phyloP scores from a whole-genome alignment of 2,888 invertebrate species.

The Drosophila flavopinicola region DNA sequence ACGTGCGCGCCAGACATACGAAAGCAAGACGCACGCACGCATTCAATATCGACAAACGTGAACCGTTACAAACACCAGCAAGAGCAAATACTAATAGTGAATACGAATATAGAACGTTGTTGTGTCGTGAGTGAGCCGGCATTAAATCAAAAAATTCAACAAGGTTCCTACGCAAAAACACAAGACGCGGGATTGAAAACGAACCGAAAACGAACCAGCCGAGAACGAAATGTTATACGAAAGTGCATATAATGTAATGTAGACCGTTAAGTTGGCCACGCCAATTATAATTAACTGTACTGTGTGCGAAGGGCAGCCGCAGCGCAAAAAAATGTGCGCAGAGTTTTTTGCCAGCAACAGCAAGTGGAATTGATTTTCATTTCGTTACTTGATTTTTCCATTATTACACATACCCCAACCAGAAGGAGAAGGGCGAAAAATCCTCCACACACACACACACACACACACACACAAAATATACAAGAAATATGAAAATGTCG shows the following conservation, averaged over 20 bases:
- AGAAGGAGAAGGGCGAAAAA: slow-evolving; percentile 1
- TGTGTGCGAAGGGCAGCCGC: slow-evolving; percentile 27
- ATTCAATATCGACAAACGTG: slow-evolving; percentile 42
- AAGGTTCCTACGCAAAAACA: slow-evolving; percentile 44
- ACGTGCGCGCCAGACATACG: slow-evolving; percentile 63
- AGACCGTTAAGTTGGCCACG: slow-evolving; percentile 37
- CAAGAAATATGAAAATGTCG: slow-evolving; percentile 26
- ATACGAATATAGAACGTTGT: slow-evolving; percentile 17
- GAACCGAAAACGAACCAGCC: slow-evolving; percentile 21
- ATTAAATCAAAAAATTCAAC: slow-evolving; percentile 38
- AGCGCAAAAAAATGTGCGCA: slow-evolving; percentile 73
- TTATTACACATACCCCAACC: slow-evolving; percentile 7
- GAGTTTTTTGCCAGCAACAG: slow-evolving; percentile 46
- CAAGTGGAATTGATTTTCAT: slow-evolving; percentile 72
- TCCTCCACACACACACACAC: slow-evolving; percentile 7
- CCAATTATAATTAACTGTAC: slow-evolving; percentile 50
- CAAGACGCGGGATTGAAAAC: slow-evolving; percentile 10
- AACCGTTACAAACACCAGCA: slow-evolving; percentile 36
- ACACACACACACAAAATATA: neutral
- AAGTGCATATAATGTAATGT: slow-evolving; percentile 41
- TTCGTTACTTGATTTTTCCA: slow-evolving; percentile 38
- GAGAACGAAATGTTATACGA: slow-evolving; percentile 11
- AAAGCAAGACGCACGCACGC: slow-evolving; percentile 33
- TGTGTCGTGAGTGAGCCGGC: slow-evolving; percentile 43
- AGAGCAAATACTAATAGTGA: slow-evolving; percentile 17